Evolutionary conservation across 2,888 invertebrate species (phyloP).

Genomic region (Erannis defoliaria): DNA sequence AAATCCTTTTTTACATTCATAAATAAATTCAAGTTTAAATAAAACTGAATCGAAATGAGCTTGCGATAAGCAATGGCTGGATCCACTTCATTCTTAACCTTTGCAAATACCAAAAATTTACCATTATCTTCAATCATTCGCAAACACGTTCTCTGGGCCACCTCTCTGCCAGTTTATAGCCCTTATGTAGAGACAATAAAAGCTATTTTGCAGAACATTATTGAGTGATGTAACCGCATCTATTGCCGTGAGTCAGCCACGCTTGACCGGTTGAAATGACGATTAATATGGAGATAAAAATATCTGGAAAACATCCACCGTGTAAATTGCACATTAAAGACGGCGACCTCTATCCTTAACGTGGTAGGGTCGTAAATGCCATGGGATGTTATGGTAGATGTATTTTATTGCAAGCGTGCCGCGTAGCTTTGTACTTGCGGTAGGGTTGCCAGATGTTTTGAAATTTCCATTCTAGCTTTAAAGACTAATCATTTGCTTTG

Average conservation of each 20-base stretch:
- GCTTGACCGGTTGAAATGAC: conserved; percentile 55
- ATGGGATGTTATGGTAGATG: conserved; percentile 35
- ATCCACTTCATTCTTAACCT: conserved; percentile 22
- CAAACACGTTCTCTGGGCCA: conserved; percentile 21
- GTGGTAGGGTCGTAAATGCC: conserved; percentile 42
- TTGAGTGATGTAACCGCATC: conserved; percentile 38
- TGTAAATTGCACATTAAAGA: conserved; percentile 47
- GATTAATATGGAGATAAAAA: conserved; percentile 58
- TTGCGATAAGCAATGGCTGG: background rate
- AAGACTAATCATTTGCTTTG: background rate
- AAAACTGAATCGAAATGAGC: conserved; percentile 4
- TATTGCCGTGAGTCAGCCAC: conserved; percentile 49
- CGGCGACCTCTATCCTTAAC: conserved; percentile 38
- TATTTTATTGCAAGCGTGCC: conserved; percentile 44
- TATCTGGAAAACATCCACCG: conserved; percentile 53
- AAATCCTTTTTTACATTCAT: background rate
- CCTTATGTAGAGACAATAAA: conserved; percentile 28
- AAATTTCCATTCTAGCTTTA: background rate
- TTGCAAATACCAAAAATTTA: conserved; percentile 24
- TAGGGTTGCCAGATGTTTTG: conserved; percentile 11
- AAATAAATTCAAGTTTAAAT: conserved; percentile 4
- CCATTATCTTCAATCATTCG: conserved; percentile 17
- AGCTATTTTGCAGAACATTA: conserved; percentile 23
- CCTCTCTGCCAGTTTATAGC: conserved; percentile 4
- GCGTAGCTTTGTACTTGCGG: conserved; percentile 30